Evolutionary conservation across 1,140 invertebrate species (phyloP), one percentile per base, ranked within the genome.

Genomic region (Magallana angulata): DNA sequence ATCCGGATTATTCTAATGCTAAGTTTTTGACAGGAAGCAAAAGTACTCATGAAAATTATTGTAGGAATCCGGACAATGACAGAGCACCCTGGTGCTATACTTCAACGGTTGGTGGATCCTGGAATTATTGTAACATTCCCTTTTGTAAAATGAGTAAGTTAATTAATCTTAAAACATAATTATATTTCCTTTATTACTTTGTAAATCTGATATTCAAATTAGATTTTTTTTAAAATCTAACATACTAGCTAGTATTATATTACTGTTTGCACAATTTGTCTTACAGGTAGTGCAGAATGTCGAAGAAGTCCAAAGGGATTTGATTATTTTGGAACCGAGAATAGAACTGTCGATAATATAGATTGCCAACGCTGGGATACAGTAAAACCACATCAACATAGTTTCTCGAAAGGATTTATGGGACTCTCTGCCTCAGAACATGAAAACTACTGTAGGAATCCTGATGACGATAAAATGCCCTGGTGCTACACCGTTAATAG

Each of bases 401-500:
- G 4, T 8, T 76, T 76, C 36, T 7, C 24, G 0, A 11, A 2
- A 12, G 68, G 68, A 36, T 76, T 76, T 24, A 36, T 76, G 68
- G 68, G 68, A 12, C 24, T 76, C 12, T 4, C 9, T 30, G 18
- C 68, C 5, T 48, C 68, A 11, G 84, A 85, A 12, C 24, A 68
- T 12, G n/a, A 85, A 4, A 85, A 85, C 30, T 85, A 85, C 36
- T 85, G 84, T 16, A 64, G 62, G 18, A 68, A 68, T 9, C 18
- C 60, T 14, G n/a, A 60, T n/a, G 16, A 85, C 7, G 68, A 48
- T 1, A 14, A 16, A 8, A 60, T 1, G 11, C 84, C 84, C 3
- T 85, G 84, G 84, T 85, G 84, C 30, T 85, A 68, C 16, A 85
- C 84, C 3, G 12, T 71, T 1, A 68, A 85, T 11, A 18, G 18